Base-by-base conservation (phyloP, 2,888 invertebrate species). In the Phalera bucephala region DNA sequence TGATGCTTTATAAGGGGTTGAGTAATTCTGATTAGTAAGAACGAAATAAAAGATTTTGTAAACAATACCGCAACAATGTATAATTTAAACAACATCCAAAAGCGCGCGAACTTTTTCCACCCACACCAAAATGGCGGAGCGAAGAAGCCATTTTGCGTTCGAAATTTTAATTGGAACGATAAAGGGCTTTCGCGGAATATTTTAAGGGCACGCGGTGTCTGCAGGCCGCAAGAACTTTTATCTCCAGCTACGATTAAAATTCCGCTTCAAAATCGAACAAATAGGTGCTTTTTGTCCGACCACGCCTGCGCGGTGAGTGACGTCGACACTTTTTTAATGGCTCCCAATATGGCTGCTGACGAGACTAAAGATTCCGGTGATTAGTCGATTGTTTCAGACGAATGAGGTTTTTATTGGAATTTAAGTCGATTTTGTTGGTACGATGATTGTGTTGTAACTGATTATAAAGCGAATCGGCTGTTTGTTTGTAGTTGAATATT, bases 111-210 rank as follows among this genome's bases (percentile, higher is more conserved):
- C 17, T 42, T 45, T 78, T 79, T 76, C 64, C 45, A 48, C 31
- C 32, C 37, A 47, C 58, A 53, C 45, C 74, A 84, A 85, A 73
- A 87, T 87, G 85, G 85, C 83, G 73, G 75, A 58, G 61, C 64
- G 64, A 59, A 69, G 82, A 69, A 77, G 81, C 86, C 84, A 88
- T 87, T 81, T 82, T 83, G 71, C 64, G 73, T 73, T 72, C 53
- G 70, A 75, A 84, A 87, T 88, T 80, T 89, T 87, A 88, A 88
- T 88, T 87, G 86, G 86, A 59, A 73, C 73, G 75, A 75, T 78
- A 78, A 79, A 76, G 69, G 74, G 59, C 53, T 71, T 80, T 80
- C 77, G 69, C 64, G 61, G 75, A 72, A 79, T 78, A 73, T 73
- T 71, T 63, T 52, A 51, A 40, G 45, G 39, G 49, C 45, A 50